Evolutionary conservation across 2,797 vertebrate genomes (phyloP).

Genomic region (Coccyzus lansbergi): DNA sequence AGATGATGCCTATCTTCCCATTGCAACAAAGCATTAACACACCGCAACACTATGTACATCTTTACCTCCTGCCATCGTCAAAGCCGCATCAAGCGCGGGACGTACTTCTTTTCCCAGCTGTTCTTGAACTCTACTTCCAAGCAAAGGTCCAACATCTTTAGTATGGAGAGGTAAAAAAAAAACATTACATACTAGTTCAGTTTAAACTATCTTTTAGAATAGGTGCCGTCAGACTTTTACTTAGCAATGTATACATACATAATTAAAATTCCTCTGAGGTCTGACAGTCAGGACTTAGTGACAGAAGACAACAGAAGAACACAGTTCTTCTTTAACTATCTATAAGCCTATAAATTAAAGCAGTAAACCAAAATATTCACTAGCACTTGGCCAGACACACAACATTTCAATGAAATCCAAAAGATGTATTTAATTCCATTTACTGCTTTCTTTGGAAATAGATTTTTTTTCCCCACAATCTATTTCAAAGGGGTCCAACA

Average conservation of each 20-base stretch:
- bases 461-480: not conserved
- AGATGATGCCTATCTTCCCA: not conserved
- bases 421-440: not conserved
- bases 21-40: not conserved
- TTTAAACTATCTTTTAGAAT: not conserved
- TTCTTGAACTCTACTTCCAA: slow-evolving; percentile 86
- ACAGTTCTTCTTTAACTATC: not conserved
- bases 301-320: not conserved
- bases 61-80: slow-evolving; percentile 89
- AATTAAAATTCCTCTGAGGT: not conserved
- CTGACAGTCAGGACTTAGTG: not conserved
- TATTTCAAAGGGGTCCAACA: not conserved
- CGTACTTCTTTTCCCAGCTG: slow-evolving; percentile 84
- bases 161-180: not conserved
- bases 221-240: not conserved
- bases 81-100: slow-evolving; percentile 86
- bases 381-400: not conserved
- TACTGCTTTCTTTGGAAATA: not conserved
- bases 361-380: not conserved
- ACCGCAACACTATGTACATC: not conserved
- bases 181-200: not conserved
- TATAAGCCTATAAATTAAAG: not conserved
- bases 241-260: not conserved
- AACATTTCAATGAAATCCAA: not conserved
- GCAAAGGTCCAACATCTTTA: slow-evolving; percentile 86